Conservation (phyloP, 2,797 vertebrate species). For the Pelochelys cantorii region DNA sequence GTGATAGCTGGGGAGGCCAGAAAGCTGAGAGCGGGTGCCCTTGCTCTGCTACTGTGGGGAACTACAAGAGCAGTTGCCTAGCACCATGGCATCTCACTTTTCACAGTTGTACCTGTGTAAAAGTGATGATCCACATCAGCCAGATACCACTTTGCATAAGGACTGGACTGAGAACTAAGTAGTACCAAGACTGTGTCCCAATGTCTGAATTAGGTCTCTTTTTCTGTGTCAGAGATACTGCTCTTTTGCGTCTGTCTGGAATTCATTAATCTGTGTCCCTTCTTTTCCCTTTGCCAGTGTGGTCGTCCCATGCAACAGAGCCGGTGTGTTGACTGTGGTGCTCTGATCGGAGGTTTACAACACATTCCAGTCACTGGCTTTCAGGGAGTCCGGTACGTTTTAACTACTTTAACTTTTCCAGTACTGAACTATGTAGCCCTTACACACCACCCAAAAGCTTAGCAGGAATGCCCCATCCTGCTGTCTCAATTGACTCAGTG, state of each 20-base stretch:
- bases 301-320: slow-evolving; percentile 84
- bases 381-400: not conserved
- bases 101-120: not conserved
- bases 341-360: slow-evolving; percentile 77
- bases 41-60: not conserved
- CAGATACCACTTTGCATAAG: not conserved
- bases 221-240: not conserved
- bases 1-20: not conserved
- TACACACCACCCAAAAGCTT: not conserved
- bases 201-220: not conserved
- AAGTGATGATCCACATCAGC: not conserved
- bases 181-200: not conserved
- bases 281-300: slow-evolving; percentile 81
- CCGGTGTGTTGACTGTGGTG: slow-evolving; percentile 84
- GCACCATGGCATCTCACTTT: not conserved
- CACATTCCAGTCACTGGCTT: slow-evolving; percentile 78
- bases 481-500: not conserved
- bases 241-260: not conserved
- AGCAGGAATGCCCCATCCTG: not conserved
- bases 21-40: not conserved
- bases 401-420: not conserved
- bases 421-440: not conserved
- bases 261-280: not conserved
- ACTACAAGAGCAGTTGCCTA: not conserved
- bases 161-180: not conserved